Conservation (phyloP, 2,113 vertebrate genomes). For the Syrmaticus mikado region DNA sequence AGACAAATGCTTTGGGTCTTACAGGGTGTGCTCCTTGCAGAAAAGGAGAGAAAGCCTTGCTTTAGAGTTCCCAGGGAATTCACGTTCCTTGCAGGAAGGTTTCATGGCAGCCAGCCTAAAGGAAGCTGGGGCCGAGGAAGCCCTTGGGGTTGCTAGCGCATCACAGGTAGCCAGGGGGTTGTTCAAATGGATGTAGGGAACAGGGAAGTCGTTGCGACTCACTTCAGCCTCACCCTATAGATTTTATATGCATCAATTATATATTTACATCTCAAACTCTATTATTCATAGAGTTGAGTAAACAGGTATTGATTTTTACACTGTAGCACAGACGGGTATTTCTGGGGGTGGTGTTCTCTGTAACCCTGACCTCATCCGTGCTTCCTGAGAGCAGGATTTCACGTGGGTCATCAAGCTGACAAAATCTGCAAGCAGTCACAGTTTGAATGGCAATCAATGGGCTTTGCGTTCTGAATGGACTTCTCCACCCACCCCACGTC, state of each 20-base stretch:
- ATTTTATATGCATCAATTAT: slow-evolving; percentile 59
- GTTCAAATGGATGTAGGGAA: background rate
- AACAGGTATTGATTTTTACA: slow-evolving; percentile 73
- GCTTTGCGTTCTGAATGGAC: background rate
- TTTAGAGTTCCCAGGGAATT: background rate
- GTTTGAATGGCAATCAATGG: slow-evolving; percentile 45
- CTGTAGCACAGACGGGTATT: background rate
- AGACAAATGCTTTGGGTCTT: background rate
- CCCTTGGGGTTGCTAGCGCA: background rate
- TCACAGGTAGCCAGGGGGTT: background rate
- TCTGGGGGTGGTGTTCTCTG: background rate
- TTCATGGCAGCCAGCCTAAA: background rate
- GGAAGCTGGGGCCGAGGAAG: background rate
- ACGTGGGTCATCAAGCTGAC: background rate
- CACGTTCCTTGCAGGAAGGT: background rate
- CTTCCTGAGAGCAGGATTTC: slow-evolving; percentile 42
- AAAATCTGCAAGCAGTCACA: background rate
- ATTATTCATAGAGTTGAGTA: slow-evolving; percentile 72
- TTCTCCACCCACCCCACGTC: background rate
- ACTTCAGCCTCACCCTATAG: background rate
- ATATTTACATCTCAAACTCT: slow-evolving; percentile 55
- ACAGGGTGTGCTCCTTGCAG: background rate
- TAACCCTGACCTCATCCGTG: slow-evolving; percentile 59
- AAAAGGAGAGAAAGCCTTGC: background rate
- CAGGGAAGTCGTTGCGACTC: slow-evolving; percentile 5